Conservation (phyloP, 2,113 vertebrate species). For the Aphelocoma coerulescens region DNA sequence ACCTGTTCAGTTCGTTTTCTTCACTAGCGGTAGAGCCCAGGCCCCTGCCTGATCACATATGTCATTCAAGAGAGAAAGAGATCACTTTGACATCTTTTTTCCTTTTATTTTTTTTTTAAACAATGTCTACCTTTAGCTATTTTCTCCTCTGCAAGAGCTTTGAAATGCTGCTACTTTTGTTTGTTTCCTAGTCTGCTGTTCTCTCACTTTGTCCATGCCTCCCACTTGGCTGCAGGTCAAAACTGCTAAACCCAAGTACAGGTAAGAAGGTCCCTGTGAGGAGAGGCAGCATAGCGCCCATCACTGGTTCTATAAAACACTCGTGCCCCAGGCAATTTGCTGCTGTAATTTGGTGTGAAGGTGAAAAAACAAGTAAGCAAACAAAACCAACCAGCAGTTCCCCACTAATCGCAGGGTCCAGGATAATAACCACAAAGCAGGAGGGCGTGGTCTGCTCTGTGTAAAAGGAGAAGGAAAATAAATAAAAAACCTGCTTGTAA, state of each 20-base stretch:
- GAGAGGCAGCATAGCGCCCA: accelerated
- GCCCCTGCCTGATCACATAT: not conserved
- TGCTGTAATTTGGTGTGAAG: conserved; percentile 36
- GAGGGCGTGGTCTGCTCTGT: not conserved
- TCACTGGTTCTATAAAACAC: not conserved
- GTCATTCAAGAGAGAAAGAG: not conserved
- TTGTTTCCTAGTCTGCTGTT: not conserved
- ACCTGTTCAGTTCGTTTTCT: not conserved
- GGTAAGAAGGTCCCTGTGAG: not conserved
- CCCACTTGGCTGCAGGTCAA: not conserved
- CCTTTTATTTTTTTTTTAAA: accelerated
- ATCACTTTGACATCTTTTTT: not conserved
- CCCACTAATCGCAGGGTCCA: not conserved
- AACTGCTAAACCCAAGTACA: not conserved
- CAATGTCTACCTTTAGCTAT: not conserved
- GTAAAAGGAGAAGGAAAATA: not conserved
- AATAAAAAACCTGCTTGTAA: not conserved
- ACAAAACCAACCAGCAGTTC: not conserved
- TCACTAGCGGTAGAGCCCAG: not conserved
- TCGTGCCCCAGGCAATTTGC: not conserved
- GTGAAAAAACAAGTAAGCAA: conserved; percentile 12
- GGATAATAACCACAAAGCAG: not conserved
- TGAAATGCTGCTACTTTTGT: not conserved
- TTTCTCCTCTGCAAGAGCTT: not conserved
- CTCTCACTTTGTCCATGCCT: not conserved